Evolutionary conservation across 2,888 invertebrate species (phyloP).

Genomic region (Pheosia gnoma): DNA sequence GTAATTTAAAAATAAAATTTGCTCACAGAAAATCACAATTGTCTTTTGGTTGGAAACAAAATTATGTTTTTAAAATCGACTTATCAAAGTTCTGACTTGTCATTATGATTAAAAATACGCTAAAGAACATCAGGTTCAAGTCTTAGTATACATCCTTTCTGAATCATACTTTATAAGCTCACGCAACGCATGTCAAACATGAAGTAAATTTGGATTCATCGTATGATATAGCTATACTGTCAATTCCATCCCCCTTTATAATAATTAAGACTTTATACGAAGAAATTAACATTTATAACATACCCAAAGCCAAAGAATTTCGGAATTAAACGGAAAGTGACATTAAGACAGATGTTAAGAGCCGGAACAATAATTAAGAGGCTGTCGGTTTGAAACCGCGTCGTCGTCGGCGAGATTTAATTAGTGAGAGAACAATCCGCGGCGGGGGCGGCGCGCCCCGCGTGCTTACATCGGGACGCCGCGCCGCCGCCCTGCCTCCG

Average conservation of each 20-base stretch:
- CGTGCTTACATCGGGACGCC: constrained; percentile 38
- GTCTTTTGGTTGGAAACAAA: too few species aligned
- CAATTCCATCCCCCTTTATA: constrained; percentile 22
- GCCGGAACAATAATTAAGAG: constrained; percentile 82
- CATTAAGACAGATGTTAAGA: constrained; percentile 82
- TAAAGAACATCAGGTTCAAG: too few species aligned
- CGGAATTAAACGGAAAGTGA: constrained; percentile 77
- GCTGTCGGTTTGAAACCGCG: constrained; percentile 80
- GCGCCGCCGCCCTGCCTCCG: constrained; percentile 6
- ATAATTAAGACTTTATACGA: constrained; percentile 47
- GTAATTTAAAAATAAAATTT: too few species aligned
- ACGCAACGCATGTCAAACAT: too few species aligned
- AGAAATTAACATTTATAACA: constrained; percentile 62
- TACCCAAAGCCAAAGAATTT: constrained; percentile 64
- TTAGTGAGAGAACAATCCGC: constrained; percentile 76
- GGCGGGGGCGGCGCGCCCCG: constrained; percentile 34
- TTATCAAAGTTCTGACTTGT: too few species aligned
- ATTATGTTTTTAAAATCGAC: too few species aligned
- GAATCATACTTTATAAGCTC: too few species aligned
- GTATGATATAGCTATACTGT: constrained; percentile 6
- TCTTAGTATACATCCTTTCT: too few species aligned
- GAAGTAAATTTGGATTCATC: not conserved
- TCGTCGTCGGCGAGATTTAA: constrained; percentile 79
- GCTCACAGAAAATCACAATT: too few species aligned
- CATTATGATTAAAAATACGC: too few species aligned